phyloP scores from a whole-genome alignment of 2,888 invertebrate species.

The Pandemis heparana region DNA sequence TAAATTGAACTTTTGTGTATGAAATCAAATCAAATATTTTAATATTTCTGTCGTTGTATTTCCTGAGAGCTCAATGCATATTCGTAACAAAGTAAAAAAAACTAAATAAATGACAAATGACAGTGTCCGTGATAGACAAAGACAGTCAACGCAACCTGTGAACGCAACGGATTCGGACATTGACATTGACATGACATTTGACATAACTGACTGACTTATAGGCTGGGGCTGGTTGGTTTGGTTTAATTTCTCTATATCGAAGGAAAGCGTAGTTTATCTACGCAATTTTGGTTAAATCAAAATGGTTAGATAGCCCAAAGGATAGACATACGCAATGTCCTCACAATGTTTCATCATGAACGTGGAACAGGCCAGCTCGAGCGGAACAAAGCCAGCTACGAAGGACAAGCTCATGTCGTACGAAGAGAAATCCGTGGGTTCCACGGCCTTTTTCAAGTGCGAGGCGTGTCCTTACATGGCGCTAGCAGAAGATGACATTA shows the following conservation, averaged over 20 bases:
- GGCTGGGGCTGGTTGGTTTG: not conserved
- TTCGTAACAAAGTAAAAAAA: not conserved
- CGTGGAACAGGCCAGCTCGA: slow-evolving; percentile 53
- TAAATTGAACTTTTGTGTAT: not conserved
- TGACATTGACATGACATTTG: not conserved
- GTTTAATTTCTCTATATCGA: not conserved
- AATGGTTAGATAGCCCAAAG: not conserved
- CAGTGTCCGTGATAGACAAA: not conserved
- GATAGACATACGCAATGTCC: slow-evolving; percentile 51
- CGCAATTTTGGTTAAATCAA: slow-evolving; percentile 3
- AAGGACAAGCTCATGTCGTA: slow-evolving; percentile 80
- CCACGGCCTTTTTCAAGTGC: slow-evolving; percentile 83
- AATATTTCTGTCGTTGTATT: not conserved
- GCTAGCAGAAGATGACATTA: slow-evolving; percentile 81
- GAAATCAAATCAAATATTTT: not conserved
- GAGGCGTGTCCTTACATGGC: slow-evolving; percentile 85
- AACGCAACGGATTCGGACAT: no score
- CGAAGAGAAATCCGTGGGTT: slow-evolving; percentile 80
- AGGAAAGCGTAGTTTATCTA: not conserved
- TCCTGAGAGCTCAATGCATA: not conserved
- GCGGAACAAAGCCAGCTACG: slow-evolving; percentile 56
- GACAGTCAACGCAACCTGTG: no score
- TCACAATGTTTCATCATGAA: slow-evolving; percentile 64
- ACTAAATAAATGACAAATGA: not conserved
- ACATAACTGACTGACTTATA: not conserved